A percentile compares a stretch with the other conserved stretches of the same genome.
phyloP scores from a whole-genome alignment of 1,140 invertebrate species.

The Aphidius ervi region DNA sequence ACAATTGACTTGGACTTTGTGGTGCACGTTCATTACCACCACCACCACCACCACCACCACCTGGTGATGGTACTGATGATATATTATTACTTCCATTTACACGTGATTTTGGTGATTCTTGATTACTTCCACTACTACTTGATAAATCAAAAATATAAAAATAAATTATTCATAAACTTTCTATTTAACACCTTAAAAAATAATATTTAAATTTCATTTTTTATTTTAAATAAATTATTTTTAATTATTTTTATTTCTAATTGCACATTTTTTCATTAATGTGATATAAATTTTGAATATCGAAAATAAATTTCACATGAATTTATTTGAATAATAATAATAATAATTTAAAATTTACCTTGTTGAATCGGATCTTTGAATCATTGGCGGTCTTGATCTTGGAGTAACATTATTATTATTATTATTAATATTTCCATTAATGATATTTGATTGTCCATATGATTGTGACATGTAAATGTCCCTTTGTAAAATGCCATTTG shows the following conservation, averaged over 20 bases:
- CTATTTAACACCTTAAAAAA: not conserved
- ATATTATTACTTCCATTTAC: conserved; percentile 29
- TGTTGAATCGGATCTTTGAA: conserved; percentile 72
- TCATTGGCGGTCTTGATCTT: conserved; percentile 65
- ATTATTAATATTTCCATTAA: conserved; percentile 32
- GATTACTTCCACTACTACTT: conserved; percentile 43
- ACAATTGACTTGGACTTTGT: conserved; percentile 78
- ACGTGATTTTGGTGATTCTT: conserved; percentile 51
- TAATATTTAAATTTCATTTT: too few relatives aligned
- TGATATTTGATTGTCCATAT: conserved; percentile 34
- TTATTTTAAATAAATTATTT: too few relatives aligned
- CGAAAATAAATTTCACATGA: not conserved
- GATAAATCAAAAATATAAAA: not conserved
- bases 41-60: conserved; percentile 31
- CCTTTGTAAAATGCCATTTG: conserved; percentile 34
- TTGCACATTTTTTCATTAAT: too few relatives aligned
- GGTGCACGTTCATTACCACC: conserved; percentile 58
- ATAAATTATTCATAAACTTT: too few relatives aligned
- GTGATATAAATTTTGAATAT: too few relatives aligned
- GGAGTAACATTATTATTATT: conserved; percentile 52
- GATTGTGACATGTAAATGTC: conserved; percentile 38
- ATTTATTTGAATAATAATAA: conserved; percentile 10
- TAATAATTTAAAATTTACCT: conserved; percentile 43
- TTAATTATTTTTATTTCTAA: too few relatives aligned
- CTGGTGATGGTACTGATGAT: conserved; percentile 41